phyloP scores from a whole-genome alignment of 2,113 vertebrate genomes.

The Promerops cafer region DNA sequence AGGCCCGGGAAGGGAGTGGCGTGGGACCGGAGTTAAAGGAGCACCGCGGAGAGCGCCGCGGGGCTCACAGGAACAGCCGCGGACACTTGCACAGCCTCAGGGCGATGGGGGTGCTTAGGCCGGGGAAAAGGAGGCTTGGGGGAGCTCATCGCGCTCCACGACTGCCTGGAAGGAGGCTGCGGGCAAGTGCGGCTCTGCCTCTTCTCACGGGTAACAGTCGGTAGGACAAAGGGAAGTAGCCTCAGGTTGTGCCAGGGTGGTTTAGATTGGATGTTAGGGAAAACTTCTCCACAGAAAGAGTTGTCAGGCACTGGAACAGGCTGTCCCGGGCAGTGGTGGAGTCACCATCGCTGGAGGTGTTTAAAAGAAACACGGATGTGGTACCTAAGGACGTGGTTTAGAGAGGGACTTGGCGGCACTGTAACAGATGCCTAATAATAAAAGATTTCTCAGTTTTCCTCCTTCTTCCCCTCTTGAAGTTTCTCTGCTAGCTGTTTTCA shows the following conservation, averaged over 20 bases:
- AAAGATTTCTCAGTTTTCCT: rapidly evolving
- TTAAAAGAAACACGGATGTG: not conserved
- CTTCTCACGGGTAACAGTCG: not conserved
- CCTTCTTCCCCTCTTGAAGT: too few relatives aligned
- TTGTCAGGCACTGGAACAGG: not conserved
- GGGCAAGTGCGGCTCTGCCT: not conserved
- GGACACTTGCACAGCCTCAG: rapidly evolving
- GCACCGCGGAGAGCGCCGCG: rapidly evolving
- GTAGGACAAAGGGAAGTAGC: not conserved
- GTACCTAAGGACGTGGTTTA: not conserved
- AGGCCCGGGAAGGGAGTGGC: not conserved
- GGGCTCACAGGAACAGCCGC: rapidly evolving
- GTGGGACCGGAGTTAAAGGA: not conserved
- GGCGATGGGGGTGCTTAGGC: rapidly evolving
- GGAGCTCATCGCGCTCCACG: rapidly evolving
- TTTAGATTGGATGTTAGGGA: not conserved
- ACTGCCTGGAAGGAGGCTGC: not conserved
- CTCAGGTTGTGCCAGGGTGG: not conserved
- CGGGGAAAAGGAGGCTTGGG: not conserved
- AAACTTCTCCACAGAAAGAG: not conserved
- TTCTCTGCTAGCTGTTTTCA: not conserved
- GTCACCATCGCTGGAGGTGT: too few relatives aligned
- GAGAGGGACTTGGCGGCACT: not conserved
- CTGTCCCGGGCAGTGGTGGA: not conserved
- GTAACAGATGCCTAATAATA: rapidly evolving